Percentiles rank a stretch among this genome's conserved stretches.
phyloP scores from a whole-genome alignment of 2,888 invertebrate species.

The Eristalis intricaria region DNA sequence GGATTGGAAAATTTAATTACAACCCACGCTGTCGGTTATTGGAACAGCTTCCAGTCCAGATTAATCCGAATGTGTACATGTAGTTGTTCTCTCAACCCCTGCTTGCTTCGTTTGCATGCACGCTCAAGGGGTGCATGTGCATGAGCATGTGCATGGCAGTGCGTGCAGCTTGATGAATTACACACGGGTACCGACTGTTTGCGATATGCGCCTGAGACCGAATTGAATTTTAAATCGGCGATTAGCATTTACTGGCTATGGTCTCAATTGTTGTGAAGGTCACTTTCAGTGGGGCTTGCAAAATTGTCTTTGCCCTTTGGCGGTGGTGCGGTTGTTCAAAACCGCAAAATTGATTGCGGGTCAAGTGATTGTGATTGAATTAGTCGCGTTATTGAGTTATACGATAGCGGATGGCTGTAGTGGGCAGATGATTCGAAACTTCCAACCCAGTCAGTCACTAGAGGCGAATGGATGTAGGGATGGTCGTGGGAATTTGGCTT shows the following conservation, averaged over 20 bases:
- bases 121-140: neutral
- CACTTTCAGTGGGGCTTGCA: conserved; percentile 17
- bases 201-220: neutral
- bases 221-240: conserved; percentile 50
- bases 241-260: conserved; percentile 36
- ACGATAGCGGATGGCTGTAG: neutral
- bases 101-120: neutral
- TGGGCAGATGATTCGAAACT: neutral
- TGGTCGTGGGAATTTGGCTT: neutral
- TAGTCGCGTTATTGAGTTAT: conserved; percentile 13
- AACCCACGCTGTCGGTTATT: conserved; percentile 47
- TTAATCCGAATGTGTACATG: conserved; percentile 29
- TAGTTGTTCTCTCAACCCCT: neutral
- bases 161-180: conserved; percentile 34
- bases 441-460: neutral
- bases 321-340: neutral
- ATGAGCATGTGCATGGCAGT: conserved; percentile 11
- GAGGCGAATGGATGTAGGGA: neutral
- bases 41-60: conserved; percentile 41
- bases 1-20: conserved; percentile 24
- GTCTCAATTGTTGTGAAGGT: conserved; percentile 36
- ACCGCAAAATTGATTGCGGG: conserved; percentile 10
- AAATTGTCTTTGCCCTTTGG: conserved; percentile 2
- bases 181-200: neutral
- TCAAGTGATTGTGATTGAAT: conserved; percentile 36